Conservation (phyloP, 2,113 vertebrate genomes). For the Engraulis encrasicolus region DNA sequence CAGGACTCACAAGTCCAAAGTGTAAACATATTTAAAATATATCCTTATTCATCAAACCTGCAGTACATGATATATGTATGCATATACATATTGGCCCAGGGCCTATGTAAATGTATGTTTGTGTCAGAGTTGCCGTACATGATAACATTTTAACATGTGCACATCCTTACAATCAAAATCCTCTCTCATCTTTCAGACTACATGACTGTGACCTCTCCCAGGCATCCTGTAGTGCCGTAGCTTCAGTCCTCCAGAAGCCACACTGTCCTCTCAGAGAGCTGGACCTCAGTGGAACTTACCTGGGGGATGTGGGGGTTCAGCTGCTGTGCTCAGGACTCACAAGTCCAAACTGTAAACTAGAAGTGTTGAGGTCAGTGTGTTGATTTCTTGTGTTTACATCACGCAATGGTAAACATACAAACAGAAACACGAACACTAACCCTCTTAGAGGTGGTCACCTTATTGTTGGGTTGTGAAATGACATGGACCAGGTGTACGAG, state of each 20-base stretch:
- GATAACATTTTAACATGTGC: not conserved
- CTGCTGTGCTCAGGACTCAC: not conserved
- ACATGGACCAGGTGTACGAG: no score
- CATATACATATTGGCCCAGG: no score
- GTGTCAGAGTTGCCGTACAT: not conserved
- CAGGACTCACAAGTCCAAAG: not conserved
- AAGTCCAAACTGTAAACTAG: constrained; percentile 17
- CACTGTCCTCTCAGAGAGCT: not conserved
- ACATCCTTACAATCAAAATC: not conserved
- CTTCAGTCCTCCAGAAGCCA: not conserved
- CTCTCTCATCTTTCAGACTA: not conserved
- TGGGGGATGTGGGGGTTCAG: not conserved
- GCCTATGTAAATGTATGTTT: not conserved
- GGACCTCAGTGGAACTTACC: constrained; percentile 1
- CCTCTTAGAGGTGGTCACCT: no score
- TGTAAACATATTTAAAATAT: no score
- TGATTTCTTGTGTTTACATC: no score
- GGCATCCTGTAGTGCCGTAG: not conserved
- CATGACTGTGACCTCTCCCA: not conserved
- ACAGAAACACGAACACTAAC: no score
- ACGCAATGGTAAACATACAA: no score
- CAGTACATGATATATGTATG: no score
- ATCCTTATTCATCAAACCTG: not conserved
- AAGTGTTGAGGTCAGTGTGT: not conserved
- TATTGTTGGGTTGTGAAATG: no score